phyloP scores from a whole-genome alignment of 2,888 invertebrate species.

The Aleiodes testaceus region DNA sequence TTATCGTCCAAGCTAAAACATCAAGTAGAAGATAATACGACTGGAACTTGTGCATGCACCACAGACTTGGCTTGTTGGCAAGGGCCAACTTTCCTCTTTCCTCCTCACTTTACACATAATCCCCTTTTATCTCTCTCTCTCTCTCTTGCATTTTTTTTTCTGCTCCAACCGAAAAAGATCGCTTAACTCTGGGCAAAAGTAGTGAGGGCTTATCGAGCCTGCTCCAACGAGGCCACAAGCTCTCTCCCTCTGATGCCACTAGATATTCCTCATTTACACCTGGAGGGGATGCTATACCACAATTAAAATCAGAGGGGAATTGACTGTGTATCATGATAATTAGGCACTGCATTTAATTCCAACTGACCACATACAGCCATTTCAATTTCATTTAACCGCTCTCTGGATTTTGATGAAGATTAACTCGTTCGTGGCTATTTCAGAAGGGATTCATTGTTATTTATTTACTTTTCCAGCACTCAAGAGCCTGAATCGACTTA shows the following conservation, averaged over 20 bases:
- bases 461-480: constrained; percentile 64
- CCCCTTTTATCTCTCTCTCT: constrained; percentile 18
- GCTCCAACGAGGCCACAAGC: constrained; percentile 16
- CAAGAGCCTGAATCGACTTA: constrained; percentile 66
- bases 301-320: constrained; percentile 11
- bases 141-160: no score
- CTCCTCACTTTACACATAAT: constrained; percentile 8
- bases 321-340: background rate
- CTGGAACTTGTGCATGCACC: constrained; percentile 52
- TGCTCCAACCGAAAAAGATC: constrained; percentile 41
- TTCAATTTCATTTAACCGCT: background rate
- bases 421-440: background rate
- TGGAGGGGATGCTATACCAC: constrained; percentile 19
- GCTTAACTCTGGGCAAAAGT: constrained; percentile 46
- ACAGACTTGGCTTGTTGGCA: constrained; percentile 51
- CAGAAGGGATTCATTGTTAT: background rate
- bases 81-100: constrained; percentile 43
- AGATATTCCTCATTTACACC: background rate
- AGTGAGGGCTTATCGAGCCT: constrained; percentile 38
- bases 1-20: constrained; percentile 58
- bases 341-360: background rate
- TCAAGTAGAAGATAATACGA: constrained; percentile 56
- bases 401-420: background rate
- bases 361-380: background rate
- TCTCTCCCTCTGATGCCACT: background rate